Percentiles rank a stretch among this genome's conserved stretches.
Evolutionary conservation across 2,113 vertebrate species (phyloP).

Genomic region (Scortum barcoo): DNA sequence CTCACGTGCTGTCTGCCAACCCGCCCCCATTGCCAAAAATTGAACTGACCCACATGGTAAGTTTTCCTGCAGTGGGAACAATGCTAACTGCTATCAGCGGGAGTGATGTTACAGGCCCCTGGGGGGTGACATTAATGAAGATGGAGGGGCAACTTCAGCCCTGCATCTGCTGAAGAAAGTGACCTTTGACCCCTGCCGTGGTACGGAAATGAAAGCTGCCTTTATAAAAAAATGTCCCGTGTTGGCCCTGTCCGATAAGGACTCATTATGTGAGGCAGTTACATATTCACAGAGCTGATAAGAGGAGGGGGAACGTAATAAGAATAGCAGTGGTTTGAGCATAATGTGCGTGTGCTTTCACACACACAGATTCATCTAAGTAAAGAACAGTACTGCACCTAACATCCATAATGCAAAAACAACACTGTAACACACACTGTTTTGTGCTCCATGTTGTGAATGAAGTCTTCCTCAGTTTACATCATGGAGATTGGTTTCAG

Average conservation of each 20-base stretch:
- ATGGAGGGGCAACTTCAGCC: constrained; percentile 33
- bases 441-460: constrained; percentile 6
- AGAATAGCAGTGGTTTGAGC: constrained; percentile 8
- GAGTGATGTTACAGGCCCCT: constrained; percentile 40
- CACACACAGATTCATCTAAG: background rate
- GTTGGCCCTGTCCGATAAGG: constrained; percentile 59
- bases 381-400: constrained; percentile 9
- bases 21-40: constrained; percentile 20
- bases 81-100: constrained; percentile 34
- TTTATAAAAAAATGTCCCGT: constrained; percentile 36
- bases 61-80: constrained; percentile 24
- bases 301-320: constrained; percentile 7
- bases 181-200: constrained; percentile 59
- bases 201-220: constrained; percentile 37
- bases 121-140: constrained; percentile 54
- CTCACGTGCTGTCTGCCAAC: constrained; percentile 7
- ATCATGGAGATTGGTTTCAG: constrained; percentile 54
- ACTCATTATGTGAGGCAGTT: constrained; percentile 38
- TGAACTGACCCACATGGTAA: constrained; percentile 38
- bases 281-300: constrained; percentile 70
- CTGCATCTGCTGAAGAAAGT: constrained; percentile 7
- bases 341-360: background rate
- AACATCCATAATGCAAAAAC: constrained; percentile 48
- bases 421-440: constrained; percentile 31
- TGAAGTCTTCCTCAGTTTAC: constrained; percentile 4